Evolutionary conservation across 1,140 invertebrate genomes (phyloP).

Genomic region (Microplitis demolitor): DNA sequence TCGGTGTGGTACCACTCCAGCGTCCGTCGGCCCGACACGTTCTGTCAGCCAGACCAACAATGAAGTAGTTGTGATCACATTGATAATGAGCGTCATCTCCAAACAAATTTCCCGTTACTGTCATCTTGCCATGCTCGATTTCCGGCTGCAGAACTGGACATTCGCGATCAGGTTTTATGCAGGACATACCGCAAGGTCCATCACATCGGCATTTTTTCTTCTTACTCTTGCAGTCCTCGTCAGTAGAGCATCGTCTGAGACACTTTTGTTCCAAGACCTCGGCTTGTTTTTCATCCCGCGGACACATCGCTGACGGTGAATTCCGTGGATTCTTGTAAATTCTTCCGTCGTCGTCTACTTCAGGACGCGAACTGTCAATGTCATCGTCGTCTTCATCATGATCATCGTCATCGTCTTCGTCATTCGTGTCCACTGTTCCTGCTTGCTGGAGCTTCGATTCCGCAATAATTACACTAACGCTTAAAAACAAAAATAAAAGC

Average conservation of each 20-base stretch:
- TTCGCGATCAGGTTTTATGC: slow-evolving; percentile 92
- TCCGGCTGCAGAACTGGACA: slow-evolving; percentile 74
- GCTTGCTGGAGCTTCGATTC: slow-evolving; percentile 53
- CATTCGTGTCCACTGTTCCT: slow-evolving; percentile 50
- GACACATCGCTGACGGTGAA: slow-evolving; percentile 81
- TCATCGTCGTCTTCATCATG: slow-evolving; percentile 66
- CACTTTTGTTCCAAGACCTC: slow-evolving; percentile 77
- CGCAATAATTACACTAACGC: slow-evolving; percentile 25
- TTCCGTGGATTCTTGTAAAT: slow-evolving; percentile 90
- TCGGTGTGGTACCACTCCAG: slow-evolving; percentile 87
- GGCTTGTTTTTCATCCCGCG: slow-evolving; percentile 78
- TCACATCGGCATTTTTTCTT: slow-evolving; percentile 97
- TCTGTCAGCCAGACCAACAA: slow-evolving; percentile 83
- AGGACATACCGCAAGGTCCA: slow-evolving; percentile 94
- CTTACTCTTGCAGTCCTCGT: slow-evolving; percentile 95
- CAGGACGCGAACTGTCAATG: slow-evolving; percentile 60
- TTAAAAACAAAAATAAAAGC: slow-evolving; percentile 43
- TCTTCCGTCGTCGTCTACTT: slow-evolving; percentile 73
- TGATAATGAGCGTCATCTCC: slow-evolving; percentile 80
- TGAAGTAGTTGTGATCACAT: slow-evolving; percentile 84
- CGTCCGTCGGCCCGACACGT: slow-evolving; percentile 89
- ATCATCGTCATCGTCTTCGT: slow-evolving; percentile 68
- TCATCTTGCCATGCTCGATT: slow-evolving; percentile 74
- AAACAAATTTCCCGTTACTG: slow-evolving; percentile 75
- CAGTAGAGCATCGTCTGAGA: slow-evolving; percentile 88